phyloP scores from a whole-genome alignment of 2,888 invertebrate species.

The Muschampia staudingeri region DNA sequence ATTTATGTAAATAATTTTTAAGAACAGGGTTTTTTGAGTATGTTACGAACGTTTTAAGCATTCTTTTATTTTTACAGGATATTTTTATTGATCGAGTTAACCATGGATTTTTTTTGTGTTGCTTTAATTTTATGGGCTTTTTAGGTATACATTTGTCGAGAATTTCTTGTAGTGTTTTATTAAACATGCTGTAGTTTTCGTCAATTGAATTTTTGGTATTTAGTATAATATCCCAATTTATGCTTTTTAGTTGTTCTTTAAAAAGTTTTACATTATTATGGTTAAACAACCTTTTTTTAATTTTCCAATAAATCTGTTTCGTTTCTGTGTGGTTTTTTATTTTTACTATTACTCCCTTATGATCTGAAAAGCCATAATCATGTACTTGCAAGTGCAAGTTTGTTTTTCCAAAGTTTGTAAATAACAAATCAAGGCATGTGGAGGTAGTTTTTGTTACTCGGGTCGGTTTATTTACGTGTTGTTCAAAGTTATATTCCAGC shows the following conservation, averaged over 20 bases:
- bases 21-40: not conserved
- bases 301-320: not conserved
- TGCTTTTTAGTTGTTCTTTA: conserved; percentile 28
- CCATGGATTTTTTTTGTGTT: conserved; percentile 9
- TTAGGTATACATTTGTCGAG: conserved; percentile 45
- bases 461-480: conserved; percentile 30
- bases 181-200: conserved; percentile 48
- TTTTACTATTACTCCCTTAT: not conserved
- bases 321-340: not conserved
- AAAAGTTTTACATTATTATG: conserved; percentile 46
- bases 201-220: conserved; percentile 37
- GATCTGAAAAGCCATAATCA: not conserved
- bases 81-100: not conserved
- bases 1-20: not conserved
- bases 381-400: not conserved
- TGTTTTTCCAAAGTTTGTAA: conserved; percentile 51
- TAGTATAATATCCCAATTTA: conserved; percentile 41
- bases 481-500: conserved; percentile 55
- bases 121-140: conserved; percentile 21
- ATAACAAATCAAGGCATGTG: conserved; percentile 56
- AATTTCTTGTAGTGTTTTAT: conserved; percentile 9
- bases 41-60: not conserved
- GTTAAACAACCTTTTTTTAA: not conserved
- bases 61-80: conserved; percentile 21
- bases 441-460: not conserved